Conservation (phyloP, 1,140 invertebrate species). For the Drosophila obscura region DNA sequence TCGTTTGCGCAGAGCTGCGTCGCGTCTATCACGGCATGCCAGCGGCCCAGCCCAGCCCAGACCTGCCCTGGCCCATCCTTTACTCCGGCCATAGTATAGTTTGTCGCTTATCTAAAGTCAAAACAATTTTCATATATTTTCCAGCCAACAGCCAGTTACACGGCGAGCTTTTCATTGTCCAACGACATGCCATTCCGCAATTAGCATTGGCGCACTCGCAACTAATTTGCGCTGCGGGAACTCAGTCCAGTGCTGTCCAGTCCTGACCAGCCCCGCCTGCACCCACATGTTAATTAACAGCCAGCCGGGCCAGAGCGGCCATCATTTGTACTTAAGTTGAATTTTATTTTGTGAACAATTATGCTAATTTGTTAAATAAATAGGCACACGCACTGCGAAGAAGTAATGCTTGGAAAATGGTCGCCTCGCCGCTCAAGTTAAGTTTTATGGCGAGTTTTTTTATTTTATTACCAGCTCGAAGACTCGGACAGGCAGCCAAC, state of each 20-base stretch:
- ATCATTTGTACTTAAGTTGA: constrained; percentile 83
- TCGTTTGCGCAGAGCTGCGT: constrained; percentile 39
- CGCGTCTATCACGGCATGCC: constrained; percentile 71
- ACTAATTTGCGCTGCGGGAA: constrained; percentile 82
- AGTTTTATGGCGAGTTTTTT: constrained; percentile 77
- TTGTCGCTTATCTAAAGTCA: constrained; percentile 83
- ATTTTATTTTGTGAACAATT: constrained; percentile 83
- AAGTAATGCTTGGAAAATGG: constrained; percentile 60
- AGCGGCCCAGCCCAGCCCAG: constrained; percentile 7
- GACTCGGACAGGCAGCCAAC: constrained; percentile 18
- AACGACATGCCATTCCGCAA: constrained; percentile 74
- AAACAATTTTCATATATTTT: constrained; percentile 83
- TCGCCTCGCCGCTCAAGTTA: constrained; percentile 72
- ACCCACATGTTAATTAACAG: constrained; percentile 82
- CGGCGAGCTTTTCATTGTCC: constrained; percentile 68
- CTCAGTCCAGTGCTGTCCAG: constrained; percentile 16
- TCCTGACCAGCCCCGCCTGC: constrained; percentile 30
- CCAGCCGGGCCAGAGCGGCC: constrained; percentile 29
- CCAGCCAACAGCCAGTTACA: constrained; percentile 32
- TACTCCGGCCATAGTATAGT: constrained; percentile 21
- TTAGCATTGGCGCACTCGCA: constrained; percentile 80
- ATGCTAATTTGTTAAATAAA: constrained; percentile 83
- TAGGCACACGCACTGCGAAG: constrained; percentile 57
- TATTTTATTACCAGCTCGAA: constrained; percentile 68
- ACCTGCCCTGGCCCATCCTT: constrained; percentile 24